A percentile compares a stretch with the other conserved stretches of the same genome.
Evolutionary conservation across 2,113 vertebrate species (phyloP).

Genomic region (Entosphenus tridentatus): DNA sequence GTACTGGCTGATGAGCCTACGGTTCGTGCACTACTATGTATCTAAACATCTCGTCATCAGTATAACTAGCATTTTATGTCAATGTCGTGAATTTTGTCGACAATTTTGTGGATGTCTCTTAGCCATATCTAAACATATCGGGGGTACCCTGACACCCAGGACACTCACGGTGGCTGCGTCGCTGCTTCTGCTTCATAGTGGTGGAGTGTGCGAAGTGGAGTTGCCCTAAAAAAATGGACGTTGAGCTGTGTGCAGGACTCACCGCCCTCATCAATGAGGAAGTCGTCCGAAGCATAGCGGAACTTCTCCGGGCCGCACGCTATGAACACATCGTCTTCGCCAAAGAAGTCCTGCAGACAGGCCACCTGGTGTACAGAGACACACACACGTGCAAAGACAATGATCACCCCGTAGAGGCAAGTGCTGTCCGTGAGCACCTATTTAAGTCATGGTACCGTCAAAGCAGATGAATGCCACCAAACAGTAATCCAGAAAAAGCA

Average conservation of each 20-base stretch:
- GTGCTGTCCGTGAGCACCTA: background rate
- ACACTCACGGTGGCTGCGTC: background rate
- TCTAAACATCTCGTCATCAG: too few relatives aligned
- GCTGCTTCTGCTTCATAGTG: background rate
- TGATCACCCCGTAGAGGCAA: background rate
- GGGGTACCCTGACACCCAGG: too few relatives aligned
- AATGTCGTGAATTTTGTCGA: too few relatives aligned
- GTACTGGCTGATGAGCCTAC: too few relatives aligned
- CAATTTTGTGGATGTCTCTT: too few relatives aligned
- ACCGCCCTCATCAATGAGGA: conserved; percentile 85
- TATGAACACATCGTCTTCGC: conserved; percentile 91
- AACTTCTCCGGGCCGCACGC: conserved; percentile 83
- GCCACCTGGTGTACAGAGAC: conserved; percentile 32
- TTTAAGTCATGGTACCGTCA: too few relatives aligned
- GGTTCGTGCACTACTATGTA: too few relatives aligned
- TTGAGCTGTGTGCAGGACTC: conserved; percentile 20
- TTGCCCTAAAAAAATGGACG: background rate
- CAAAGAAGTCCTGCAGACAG: conserved; percentile 86
- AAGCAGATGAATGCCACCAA: too few relatives aligned
- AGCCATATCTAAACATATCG: too few relatives aligned
- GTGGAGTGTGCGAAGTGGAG: background rate
- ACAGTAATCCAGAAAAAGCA: too few relatives aligned
- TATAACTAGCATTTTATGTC: too few relatives aligned
- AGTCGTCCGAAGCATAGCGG: conserved; percentile 90
- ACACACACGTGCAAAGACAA: background rate